A percentile compares a stretch with the other conserved stretches of the same genome.
Conservation (phyloP, 2,797 vertebrate species). For the Pseudochirops cupreus region DNA sequence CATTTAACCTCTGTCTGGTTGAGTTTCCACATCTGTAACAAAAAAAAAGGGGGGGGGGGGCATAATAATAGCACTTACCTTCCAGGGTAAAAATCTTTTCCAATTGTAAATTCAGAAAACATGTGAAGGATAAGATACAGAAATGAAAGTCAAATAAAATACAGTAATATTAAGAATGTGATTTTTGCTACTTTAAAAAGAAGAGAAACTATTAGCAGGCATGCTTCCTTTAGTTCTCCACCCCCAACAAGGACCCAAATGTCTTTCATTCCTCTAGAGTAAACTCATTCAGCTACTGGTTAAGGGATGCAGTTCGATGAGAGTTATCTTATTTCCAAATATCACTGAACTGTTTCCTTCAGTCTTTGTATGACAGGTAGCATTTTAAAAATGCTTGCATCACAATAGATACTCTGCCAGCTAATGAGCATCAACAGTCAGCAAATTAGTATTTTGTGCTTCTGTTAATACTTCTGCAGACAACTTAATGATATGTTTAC, state of each 20-base stretch:
- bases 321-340: too few species aligned
- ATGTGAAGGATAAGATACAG: slow-evolving; percentile 18
- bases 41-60: neutral
- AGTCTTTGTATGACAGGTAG: neutral
- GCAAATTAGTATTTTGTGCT: neutral
- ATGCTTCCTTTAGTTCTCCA: neutral
- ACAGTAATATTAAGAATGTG: neutral
- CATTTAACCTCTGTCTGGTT: neutral
- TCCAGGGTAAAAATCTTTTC: slow-evolving; percentile 13
- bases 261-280: neutral
- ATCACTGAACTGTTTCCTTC: neutral
- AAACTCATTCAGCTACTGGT: slow-evolving; percentile 6
- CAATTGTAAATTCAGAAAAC: slow-evolving; percentile 33
- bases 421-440: neutral
- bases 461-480: neutral
- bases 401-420: neutral
- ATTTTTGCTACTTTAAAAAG: slow-evolving; percentile 47
- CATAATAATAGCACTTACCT: slow-evolving; percentile 20
- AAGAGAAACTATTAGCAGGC: neutral
- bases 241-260: slow-evolving; percentile 9
- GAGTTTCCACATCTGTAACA: neutral
- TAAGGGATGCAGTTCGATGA: neutral
- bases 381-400: neutral
- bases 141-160: slow-evolving; percentile 27
- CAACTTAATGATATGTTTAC: neutral